Conservation (phyloP, 2,113 vertebrate species). For the Thymallus thymallus region DNA sequence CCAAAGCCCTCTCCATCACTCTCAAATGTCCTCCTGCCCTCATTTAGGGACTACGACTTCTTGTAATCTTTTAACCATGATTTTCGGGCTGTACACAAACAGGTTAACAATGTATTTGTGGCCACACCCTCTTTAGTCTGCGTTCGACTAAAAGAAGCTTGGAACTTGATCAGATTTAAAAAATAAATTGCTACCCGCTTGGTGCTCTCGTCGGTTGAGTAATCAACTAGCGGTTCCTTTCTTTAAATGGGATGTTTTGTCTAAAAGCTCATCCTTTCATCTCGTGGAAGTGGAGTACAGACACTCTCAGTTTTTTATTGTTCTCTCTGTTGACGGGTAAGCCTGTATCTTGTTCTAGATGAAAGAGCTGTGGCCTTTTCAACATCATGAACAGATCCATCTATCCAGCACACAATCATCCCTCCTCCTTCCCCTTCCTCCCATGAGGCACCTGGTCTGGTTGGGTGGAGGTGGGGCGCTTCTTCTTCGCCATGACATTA, state of each 20-base stretch:
- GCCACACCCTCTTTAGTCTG: too few species aligned
- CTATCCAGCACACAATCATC: conserved; percentile 10
- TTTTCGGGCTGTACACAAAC: background rate
- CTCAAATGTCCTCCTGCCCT: background rate
- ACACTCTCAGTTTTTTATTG: conserved; percentile 16
- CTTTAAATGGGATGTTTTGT: background rate
- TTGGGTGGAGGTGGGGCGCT: conserved; percentile 31
- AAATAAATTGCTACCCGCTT: conserved; percentile 7
- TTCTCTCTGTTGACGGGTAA: conserved; percentile 48
- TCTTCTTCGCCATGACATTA: conserved; percentile 16
- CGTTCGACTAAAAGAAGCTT: background rate
- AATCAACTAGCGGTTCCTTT: conserved; percentile 19
- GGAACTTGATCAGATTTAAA: background rate
- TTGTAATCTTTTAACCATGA: background rate
- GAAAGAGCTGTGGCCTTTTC: conserved; percentile 54
- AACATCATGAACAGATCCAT: conserved; percentile 27
- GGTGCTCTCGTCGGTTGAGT: conserved; percentile 17
- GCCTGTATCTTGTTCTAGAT: conserved; percentile 55
- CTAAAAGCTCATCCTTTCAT: conserved; percentile 32
- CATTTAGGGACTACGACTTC: background rate
- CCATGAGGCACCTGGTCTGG: conserved; percentile 16
- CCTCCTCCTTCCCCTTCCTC: conserved; percentile 9
- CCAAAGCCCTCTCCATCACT: background rate
- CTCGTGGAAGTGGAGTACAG: conserved; percentile 34
- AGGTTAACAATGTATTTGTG: background rate